These are phyloP conservation scores for Chloroceryle inda DNA, from an alignment of 2,797 vertebrate species.

Conservation along the genomic window DNA sequence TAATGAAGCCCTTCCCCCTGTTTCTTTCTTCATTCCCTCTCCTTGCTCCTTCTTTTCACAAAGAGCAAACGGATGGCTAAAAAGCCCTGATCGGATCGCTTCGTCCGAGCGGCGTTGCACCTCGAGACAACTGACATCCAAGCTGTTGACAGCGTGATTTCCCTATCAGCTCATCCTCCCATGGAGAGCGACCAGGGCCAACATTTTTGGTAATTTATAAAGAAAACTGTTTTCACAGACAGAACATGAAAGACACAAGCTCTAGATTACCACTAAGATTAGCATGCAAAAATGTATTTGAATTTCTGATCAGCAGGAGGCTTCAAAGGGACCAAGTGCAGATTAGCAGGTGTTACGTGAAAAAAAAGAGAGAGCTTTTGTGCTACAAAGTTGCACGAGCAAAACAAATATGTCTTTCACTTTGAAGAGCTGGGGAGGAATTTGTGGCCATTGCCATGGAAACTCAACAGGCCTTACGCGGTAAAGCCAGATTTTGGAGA, in stretches of 20 bases:
- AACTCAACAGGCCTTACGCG: conserved; percentile 84
- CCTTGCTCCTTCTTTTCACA: neutral
- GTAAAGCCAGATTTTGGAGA: conserved; percentile 44
- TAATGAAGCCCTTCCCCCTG: neutral
- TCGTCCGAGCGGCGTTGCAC: neutral
- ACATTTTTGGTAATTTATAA: conserved; percentile 44
- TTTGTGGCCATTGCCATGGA: conserved; percentile 90
- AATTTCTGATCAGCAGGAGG: conserved; percentile 88
- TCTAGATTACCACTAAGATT: conserved; percentile 91
- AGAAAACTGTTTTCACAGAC: conserved; percentile 86
- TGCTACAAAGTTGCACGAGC: conserved; percentile 89
- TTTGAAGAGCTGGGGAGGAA: conserved; percentile 89
- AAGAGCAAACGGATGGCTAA: neutral
- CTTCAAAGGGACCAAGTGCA: conserved; percentile 86
- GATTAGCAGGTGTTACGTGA: conserved; percentile 93
- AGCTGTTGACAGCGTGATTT: neutral
- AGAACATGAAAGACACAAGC: conserved; percentile 82
- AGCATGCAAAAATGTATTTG: conserved; percentile 92
- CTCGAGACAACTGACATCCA: neutral
- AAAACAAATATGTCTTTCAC: conserved; percentile 97
- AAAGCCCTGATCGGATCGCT: neutral
- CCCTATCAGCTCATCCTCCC: neutral
- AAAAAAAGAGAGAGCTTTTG: conserved; percentile 83
- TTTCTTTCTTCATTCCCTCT: neutral
- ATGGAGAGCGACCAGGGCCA: neutral